A percentile compares a stretch with the other conserved stretches of the same genome.
Conservation (phyloP, 2,888 invertebrate genomes). For the Automeris io region DNA sequence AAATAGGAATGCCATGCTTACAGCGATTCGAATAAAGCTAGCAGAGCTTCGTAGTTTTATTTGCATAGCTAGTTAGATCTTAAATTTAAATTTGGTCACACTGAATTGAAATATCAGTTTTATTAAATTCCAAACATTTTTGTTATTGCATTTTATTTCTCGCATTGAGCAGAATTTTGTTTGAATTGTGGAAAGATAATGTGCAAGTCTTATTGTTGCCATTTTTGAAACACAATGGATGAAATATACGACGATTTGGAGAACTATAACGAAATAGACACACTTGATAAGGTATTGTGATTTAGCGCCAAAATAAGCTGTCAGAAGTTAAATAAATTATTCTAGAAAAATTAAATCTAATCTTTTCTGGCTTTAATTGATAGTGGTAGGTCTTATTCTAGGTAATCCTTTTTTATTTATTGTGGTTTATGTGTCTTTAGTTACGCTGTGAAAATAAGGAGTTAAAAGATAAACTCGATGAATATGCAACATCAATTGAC, state of each 20-base stretch:
- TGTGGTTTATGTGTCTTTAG: constrained; percentile 30
- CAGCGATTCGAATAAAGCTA: too few relatives aligned
- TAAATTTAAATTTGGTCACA: too few relatives aligned
- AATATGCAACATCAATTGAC: constrained; percentile 36
- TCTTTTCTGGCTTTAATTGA: too few relatives aligned
- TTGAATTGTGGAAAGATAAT: background rate
- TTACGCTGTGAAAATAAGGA: constrained; percentile 50
- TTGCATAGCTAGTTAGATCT: too few relatives aligned
- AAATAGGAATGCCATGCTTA: too few relatives aligned
- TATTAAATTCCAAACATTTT: too few relatives aligned
- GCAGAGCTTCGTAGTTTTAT: too few relatives aligned
- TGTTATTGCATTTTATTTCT: too few relatives aligned
- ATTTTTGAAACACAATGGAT: constrained; percentile 33
- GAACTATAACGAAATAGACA: constrained; percentile 51
- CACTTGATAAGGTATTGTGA: constrained; percentile 44
- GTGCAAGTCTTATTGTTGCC: background rate
- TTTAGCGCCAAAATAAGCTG: constrained; percentile 55
- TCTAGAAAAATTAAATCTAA: constrained; percentile 1
- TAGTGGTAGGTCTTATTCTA: too few relatives aligned
- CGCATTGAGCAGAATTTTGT: background rate
- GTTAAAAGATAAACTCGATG: constrained; percentile 45
- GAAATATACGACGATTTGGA: constrained; percentile 54
- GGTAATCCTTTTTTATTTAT: background rate
- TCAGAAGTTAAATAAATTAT: constrained; percentile 6
- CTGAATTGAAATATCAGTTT: too few relatives aligned